phyloP scores from a whole-genome alignment of 2,113 vertebrate genomes.

The Periophthalmus modestus region DNA sequence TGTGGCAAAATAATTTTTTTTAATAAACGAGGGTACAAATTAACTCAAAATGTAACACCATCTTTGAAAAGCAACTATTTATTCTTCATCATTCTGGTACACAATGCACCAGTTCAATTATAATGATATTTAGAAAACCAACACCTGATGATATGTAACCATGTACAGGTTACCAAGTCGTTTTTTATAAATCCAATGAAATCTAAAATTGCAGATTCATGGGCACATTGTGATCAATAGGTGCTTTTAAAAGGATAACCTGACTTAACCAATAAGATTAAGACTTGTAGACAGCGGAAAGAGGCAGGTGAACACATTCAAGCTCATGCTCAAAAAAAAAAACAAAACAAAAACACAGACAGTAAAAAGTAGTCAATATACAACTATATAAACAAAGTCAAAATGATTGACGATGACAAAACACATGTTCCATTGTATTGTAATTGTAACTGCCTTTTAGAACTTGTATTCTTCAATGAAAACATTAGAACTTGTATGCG shows the following conservation, averaged over 20 bases:
- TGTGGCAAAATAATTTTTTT: too few species aligned
- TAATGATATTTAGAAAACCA: conserved; percentile 29
- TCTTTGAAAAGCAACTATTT: conserved; percentile 67
- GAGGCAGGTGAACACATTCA: conserved; percentile 45
- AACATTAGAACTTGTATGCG: not conserved
- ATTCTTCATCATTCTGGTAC: conserved; percentile 38
- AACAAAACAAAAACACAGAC: conserved; percentile 30
- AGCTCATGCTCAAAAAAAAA: conserved; percentile 76
- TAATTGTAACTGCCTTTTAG: not conserved
- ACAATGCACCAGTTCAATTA: conserved; percentile 26
- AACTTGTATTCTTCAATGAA: not conserved
- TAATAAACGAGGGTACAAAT: not conserved
- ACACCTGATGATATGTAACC: conserved; percentile 6
- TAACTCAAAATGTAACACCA: not conserved
- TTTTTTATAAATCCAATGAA: conserved; percentile 27
- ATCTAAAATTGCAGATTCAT: conserved; percentile 20
- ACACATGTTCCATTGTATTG: conserved; percentile 15
- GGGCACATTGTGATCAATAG: not conserved
- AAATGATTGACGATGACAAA: conserved; percentile 33
- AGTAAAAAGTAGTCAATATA: conserved; percentile 55
- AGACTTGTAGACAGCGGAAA: conserved; percentile 37
- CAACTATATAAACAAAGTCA: conserved; percentile 62
- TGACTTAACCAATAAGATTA: conserved; percentile 25
- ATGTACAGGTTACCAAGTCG: conserved; percentile 9
- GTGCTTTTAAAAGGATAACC: conserved; percentile 21